A percentile compares a stretch with the other conserved stretches of the same genome.
Conservation (phyloP, 2,113 vertebrate species). For the Protobothrops mucrosquamatus region DNA sequence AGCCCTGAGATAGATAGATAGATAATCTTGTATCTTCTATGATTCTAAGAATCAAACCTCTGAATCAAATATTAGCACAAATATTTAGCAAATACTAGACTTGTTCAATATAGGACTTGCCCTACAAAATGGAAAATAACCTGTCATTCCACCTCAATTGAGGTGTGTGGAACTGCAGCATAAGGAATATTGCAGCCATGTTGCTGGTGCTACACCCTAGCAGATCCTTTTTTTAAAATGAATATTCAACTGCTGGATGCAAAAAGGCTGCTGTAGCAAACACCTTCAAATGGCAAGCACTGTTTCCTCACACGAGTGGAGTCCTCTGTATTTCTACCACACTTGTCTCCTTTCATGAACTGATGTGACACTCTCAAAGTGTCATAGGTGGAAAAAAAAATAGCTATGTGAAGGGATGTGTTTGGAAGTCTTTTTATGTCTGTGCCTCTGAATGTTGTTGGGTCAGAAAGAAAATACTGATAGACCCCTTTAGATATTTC, state of each 20-base stretch:
- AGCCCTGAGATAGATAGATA: too few species aligned
- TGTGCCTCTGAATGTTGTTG: conserved; percentile 29
- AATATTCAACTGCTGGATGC: conserved; percentile 41
- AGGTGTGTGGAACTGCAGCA: background rate
- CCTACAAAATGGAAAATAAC: background rate
- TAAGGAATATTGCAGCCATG: background rate
- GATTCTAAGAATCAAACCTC: background rate
- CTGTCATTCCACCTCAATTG: background rate
- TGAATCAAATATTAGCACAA: background rate
- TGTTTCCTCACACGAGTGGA: conserved; percentile 60
- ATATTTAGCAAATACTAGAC: background rate
- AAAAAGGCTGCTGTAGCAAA: conserved; percentile 52
- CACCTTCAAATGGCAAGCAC: conserved; percentile 61
- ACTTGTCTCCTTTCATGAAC: conserved; percentile 64
- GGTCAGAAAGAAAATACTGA: background rate
- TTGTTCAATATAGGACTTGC: background rate
- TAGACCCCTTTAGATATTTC: background rate
- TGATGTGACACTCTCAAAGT: conserved; percentile 59
- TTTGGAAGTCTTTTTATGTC: conserved; percentile 62
- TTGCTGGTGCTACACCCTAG: background rate
- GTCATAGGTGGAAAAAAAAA: conserved; percentile 50
- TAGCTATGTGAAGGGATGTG: conserved; percentile 63
- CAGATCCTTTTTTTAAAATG: conserved; percentile 41
- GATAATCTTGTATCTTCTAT: background rate
- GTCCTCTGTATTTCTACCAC: conserved; percentile 57